These are phyloP conservation scores for Carlito syrichta DNA, from an alignment of 2,113 vertebrate genomes.

Conservation along the genomic window DNA sequence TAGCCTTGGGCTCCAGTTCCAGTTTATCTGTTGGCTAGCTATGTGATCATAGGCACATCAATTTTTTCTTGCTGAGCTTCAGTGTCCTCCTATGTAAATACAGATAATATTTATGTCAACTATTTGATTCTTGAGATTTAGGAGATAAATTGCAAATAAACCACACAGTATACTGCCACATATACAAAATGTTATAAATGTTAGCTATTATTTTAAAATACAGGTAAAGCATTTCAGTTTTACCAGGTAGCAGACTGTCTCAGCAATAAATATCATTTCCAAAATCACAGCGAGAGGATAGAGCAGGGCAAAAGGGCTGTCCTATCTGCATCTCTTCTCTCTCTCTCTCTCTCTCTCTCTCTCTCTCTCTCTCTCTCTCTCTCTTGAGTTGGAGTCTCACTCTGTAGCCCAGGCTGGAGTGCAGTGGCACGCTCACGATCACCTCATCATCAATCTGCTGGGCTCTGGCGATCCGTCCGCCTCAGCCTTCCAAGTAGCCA, in stretches of 20 bases:
- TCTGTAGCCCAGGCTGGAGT: too few species aligned
- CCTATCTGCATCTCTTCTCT: not conserved
- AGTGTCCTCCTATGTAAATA: not conserved
- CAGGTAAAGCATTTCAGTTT: not conserved
- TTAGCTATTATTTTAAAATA: not conserved
- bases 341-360: too few species aligned
- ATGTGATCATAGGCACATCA: not conserved
- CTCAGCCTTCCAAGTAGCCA: too few species aligned
- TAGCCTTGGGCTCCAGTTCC: too few species aligned
- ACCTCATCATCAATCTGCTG: too few species aligned
- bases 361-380: too few species aligned
- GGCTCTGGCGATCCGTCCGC: too few species aligned
- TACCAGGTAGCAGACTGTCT: not conserved
- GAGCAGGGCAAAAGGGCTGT: not conserved
- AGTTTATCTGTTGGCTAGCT: not conserved
- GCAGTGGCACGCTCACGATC: too few species aligned
- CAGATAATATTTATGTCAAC: not conserved
- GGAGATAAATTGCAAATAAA: not conserved
- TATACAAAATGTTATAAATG: not conserved
- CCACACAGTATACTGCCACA: not conserved
- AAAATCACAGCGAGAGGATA: not conserved
- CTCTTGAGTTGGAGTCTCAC: too few species aligned
- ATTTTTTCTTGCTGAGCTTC: not conserved
- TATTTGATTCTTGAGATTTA: not conserved
- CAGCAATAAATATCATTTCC: not conserved